phyloP scores from a whole-genome alignment of 2,888 invertebrate species.

The Andrena haemorrhoa region DNA sequence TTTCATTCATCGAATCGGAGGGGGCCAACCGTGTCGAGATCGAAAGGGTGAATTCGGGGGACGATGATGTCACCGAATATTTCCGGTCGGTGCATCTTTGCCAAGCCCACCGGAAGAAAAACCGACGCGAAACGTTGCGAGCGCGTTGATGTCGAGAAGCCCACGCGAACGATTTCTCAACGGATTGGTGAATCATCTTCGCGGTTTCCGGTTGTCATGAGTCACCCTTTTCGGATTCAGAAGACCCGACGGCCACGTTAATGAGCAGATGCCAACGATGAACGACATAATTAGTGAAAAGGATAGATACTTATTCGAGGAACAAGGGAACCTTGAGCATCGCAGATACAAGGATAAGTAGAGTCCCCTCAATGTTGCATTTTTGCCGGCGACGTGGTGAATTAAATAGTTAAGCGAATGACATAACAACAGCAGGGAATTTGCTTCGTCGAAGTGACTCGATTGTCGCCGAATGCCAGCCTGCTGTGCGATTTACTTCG shows the following conservation, averaged over 20 bases:
- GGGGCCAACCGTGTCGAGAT: neutral
- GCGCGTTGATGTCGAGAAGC: slow-evolving; percentile 4
- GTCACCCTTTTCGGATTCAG: slow-evolving; percentile 25
- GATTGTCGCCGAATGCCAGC: neutral
- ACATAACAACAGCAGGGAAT: slow-evolving; percentile 3
- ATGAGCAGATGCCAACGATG: neutral
- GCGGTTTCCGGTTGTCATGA: slow-evolving; percentile 57
- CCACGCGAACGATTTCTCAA: slow-evolving; percentile 52
- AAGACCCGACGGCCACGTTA: neutral
- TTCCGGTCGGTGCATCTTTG: slow-evolving; percentile 23
- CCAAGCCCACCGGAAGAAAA: slow-evolving; percentile 33
- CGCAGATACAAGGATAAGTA: too few relatives aligned
- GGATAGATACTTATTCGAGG: neutral
- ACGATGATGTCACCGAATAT: slow-evolving; percentile 49
- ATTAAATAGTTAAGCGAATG: neutral
- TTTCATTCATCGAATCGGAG: slow-evolving; percentile 25
- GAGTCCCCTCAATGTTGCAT: neutral
- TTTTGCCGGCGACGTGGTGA: neutral
- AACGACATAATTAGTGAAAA: neutral
- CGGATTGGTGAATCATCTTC: slow-evolving; percentile 58
- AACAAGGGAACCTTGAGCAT: neutral
- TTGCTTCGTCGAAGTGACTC: slow-evolving; percentile 6
- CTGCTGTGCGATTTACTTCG: slow-evolving; percentile 13
- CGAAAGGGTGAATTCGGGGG: slow-evolving; percentile 15
- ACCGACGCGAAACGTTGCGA: slow-evolving; percentile 14